phyloP scores from a whole-genome alignment of 2,888 invertebrate species.

The Tetranychus truncatus region DNA sequence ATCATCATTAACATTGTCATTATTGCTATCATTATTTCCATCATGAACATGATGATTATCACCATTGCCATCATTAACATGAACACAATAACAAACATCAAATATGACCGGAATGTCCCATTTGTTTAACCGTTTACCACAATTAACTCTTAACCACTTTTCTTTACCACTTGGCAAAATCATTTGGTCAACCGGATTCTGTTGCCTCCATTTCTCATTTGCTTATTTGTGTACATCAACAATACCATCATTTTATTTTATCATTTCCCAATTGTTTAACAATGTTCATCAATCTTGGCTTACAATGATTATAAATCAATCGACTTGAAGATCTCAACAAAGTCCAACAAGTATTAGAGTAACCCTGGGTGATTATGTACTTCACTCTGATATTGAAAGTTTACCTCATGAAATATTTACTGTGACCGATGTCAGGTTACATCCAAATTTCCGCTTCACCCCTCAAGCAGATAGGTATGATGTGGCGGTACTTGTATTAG shows the following conservation, averaged over 20 bases:
- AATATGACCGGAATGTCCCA: background rate
- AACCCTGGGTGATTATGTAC: conserved; percentile 76
- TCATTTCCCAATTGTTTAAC: too few relatives aligned
- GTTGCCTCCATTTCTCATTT: background rate
- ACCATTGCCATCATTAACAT: background rate
- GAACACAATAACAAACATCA: background rate
- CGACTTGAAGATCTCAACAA: conserved; percentile 27
- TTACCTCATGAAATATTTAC: conserved; percentile 78
- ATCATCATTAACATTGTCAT: background rate
- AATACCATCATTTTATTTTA: too few relatives aligned
- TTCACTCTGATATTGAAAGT: conserved; percentile 77
- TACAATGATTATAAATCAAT: background rate
- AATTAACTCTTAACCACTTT: conserved; percentile 9
- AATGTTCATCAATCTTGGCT: background rate
- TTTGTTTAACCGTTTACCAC: conserved; percentile 7
- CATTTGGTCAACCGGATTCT: too few relatives aligned
- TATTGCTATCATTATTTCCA: background rate
- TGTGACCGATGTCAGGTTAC: conserved; percentile 70
- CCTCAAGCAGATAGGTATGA: conserved; percentile 68
- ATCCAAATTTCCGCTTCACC: conserved; percentile 78
- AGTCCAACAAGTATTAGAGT: conserved; percentile 69
- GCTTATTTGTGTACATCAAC: too few relatives aligned
- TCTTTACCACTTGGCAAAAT: conserved; percentile 9
- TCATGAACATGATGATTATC: background rate
- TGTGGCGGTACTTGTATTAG: conserved; percentile 62